Percentiles rank a stretch among this genome's conserved stretches.
These are phyloP conservation scores for Hylyphantes graminicola DNA, from an alignment of 1,140 invertebrate genomes.

Conservation along the genomic window DNA sequence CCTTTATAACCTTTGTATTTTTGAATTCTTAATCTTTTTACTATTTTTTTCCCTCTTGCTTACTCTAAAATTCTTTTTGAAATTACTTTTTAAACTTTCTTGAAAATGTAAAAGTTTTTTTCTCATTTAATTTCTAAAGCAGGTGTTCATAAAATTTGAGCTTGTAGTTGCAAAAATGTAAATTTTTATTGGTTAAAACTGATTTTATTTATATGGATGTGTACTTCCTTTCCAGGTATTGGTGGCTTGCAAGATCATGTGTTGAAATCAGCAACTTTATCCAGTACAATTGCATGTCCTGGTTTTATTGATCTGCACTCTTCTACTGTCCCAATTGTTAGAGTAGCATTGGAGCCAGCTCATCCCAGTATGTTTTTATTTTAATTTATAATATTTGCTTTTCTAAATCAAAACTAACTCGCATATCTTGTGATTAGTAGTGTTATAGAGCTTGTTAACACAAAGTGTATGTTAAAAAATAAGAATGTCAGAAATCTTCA, in stretches of 20 bases:
- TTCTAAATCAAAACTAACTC: too few species aligned
- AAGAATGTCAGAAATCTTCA: too few species aligned
- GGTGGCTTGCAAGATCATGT: slow-evolving; percentile 87
- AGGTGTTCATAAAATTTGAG: too few species aligned
- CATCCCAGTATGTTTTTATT: slow-evolving; percentile 72
- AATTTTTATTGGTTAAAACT: too few species aligned
- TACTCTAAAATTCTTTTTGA: too few species aligned
- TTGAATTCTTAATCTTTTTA: neutral
- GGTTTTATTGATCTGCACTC: slow-evolving; percentile 88
- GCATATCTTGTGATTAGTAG: neutral
- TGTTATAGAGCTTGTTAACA: neutral
- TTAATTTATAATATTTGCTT: neutral
- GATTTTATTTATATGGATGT: slow-evolving; percentile 31
- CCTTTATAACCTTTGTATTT: neutral
- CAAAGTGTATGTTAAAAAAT: too few species aligned
- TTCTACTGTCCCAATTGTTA: slow-evolving; percentile 83
- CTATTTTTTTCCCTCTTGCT: too few species aligned
- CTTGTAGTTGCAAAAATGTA: too few species aligned
- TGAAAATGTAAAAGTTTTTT: too few species aligned
- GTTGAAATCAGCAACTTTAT: slow-evolving; percentile 92
- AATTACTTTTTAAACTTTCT: too few species aligned
- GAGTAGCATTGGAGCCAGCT: slow-evolving; percentile 93
- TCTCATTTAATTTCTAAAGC: too few species aligned
- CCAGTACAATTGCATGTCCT: slow-evolving; percentile 83
- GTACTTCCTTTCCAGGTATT: slow-evolving; percentile 74